Evolutionary conservation across 2,113 vertebrate species (phyloP), one percentile per base, ranked within the genome.

Genomic region (Rhinogobius similis): DNA sequence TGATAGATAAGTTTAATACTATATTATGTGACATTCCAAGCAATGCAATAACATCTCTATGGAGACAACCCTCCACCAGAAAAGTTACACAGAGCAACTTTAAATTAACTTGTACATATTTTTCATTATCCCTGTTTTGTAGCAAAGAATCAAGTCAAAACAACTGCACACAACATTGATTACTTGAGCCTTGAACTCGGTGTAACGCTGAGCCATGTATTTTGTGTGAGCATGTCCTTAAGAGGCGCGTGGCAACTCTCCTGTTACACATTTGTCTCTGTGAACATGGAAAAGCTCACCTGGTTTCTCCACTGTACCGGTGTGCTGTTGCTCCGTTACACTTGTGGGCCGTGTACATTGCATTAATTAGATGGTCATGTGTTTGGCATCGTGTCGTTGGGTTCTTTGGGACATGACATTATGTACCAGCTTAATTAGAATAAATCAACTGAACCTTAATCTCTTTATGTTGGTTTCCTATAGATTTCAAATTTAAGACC

Each of bases 141-240:
- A 3, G 32, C 32, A 41, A 9, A 2, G 46, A 50, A 50, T 50
- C 8, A 79, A 82, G 77, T 83, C 77, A 68, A 77, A 64, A 72
- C 83, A 82, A 79, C 59, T 63, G 65, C 65, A 41, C 12, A 52
- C 38, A 44, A 52, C 36, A 26, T 70, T 78, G 81, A 84, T 89
- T 77, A 91, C 83, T 78, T 81, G 79, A 86, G 66, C 64, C 48
- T 36, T 36, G 32, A 36, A 62, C 24, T 53, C 41, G 65, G 69
- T 83, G 88, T 87, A 87, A 91, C 65, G 10, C 44, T 74, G 82
- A 86, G 70, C 82, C 77, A 43, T 73, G 62, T 75, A n/a, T 72
- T 67, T 72, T 72, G 58, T 32, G 56, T 18, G 0, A 50, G 10
- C 69, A 76, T 70, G 39, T 69, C 82, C 29, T 83, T 52, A 64